Evolutionary conservation across 2,797 vertebrate genomes (phyloP), one percentile per base, ranked within the genome.

Genomic region (Xenopus petersii): DNA sequence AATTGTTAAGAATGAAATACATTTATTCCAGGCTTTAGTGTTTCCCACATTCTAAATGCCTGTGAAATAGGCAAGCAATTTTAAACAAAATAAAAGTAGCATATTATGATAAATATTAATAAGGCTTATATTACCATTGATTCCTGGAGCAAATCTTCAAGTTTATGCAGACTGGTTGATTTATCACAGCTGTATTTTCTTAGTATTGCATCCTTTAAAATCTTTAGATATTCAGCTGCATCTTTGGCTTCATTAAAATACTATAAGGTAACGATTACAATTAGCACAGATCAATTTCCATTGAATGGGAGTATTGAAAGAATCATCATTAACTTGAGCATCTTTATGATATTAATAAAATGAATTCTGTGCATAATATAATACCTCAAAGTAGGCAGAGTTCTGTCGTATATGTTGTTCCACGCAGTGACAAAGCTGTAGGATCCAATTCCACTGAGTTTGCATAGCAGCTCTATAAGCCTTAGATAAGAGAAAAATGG

Each of bases 391-490:
- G 83, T 98, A 98, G 0, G 91, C 87, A 0, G 90, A 81, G 69
- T 97, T 99, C 71, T 97, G 94, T 81, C 94, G 96, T 73, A 97
- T 87, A 82, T 99, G 98, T 80, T 96, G 95, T 64, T 99, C 98
- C 67, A 99, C 98, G 84, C 97, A 99, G n/a, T 94, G 92, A 81
- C 98, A 99, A 17, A 99, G 94, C 84, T 99, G 97, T 64, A 99
- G 83, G 81, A 99, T 93, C 98, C 98, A 99, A 83, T 93, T 96
- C 98, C 97, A 99, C 49, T 99, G 98, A 0, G 97, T 99, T 85
- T 99, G 97, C 95, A 97, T 97, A 58, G 98, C 98, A 8, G 97
- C 95, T 84, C 88, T 93, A 78, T 98, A 96, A 1, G 94, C 93
- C 94, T 96, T 51, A 12, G 49, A 12, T 51, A 30, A 30, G 26